Evolutionary conservation across 2,797 vertebrate species (phyloP).

Genomic region (Trachurus trachurus): DNA sequence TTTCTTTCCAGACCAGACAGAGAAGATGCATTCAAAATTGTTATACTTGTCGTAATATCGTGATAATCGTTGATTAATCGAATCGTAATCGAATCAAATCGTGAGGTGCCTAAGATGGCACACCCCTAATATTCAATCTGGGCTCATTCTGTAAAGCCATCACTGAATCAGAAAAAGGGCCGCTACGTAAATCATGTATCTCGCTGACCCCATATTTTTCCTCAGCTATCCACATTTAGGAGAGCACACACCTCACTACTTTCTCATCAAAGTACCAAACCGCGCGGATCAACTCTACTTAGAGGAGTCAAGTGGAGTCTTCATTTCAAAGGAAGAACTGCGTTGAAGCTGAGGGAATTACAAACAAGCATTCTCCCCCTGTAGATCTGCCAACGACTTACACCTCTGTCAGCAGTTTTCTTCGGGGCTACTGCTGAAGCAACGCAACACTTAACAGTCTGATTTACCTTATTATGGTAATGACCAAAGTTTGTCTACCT

Average conservation of each 20-base stretch:
- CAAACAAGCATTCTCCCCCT: slow-evolving; percentile 64
- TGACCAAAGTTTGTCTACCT: slow-evolving; percentile 66
- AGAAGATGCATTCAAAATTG: too few species aligned
- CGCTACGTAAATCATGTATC: neutral
- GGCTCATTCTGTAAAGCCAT: neutral
- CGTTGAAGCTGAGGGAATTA: slow-evolving; percentile 69
- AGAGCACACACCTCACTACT: slow-evolving; percentile 34
- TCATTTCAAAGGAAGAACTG: slow-evolving; percentile 63
- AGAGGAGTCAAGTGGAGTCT: slow-evolving; percentile 67
- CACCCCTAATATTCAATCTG: too few species aligned
- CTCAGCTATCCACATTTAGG: slow-evolving; percentile 7
- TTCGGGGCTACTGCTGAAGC: slow-evolving; percentile 58
- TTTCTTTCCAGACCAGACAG: too few species aligned
- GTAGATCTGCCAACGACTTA: slow-evolving; percentile 68
- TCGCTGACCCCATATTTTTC: neutral
- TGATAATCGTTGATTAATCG: too few species aligned
- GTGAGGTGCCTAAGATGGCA: too few species aligned
- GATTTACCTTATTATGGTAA: slow-evolving; percentile 77
- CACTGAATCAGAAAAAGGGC: neutral
- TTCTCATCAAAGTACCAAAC: slow-evolving; percentile 64
- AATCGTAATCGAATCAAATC: too few species aligned
- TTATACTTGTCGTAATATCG: too few species aligned
- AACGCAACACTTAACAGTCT: slow-evolving; percentile 63
- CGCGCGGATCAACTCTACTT: slow-evolving; percentile 56
- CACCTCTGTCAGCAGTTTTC: slow-evolving; percentile 76